A percentile compares a stretch with the other conserved stretches of the same genome.
Conservation (phyloP, 1,140 invertebrate genomes). For the Odontomachus brunneus region DNA sequence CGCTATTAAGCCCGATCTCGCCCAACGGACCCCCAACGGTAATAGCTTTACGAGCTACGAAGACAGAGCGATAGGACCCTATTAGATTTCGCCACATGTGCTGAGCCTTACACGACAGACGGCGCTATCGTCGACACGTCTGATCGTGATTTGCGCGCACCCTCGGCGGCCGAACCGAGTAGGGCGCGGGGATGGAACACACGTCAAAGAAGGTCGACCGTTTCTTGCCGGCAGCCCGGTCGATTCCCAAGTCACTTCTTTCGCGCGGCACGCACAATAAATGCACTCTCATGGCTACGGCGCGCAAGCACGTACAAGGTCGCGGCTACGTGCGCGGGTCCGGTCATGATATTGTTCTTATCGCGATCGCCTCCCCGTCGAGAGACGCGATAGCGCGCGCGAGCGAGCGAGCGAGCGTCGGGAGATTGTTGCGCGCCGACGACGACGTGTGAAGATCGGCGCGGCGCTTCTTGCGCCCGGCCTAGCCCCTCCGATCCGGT, state of each 20-base stretch:
- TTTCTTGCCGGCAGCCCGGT: too few species aligned
- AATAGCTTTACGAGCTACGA: not conserved
- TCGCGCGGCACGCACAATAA: not conserved
- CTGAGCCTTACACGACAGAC: constrained; percentile 16
- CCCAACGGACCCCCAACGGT: not conserved
- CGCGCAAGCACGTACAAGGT: constrained; percentile 35
- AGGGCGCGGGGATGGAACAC: not conserved
- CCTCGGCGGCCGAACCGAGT: not conserved
- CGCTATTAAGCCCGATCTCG: not conserved
- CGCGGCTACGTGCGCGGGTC: constrained; percentile 15
- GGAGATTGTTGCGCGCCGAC: constrained; percentile 26
- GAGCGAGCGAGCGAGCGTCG: not conserved
- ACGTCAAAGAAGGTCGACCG: not conserved
- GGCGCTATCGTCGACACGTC: constrained; percentile 28
- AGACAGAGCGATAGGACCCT: not conserved
- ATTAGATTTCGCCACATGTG: constrained; percentile 6
- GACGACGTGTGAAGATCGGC: constrained; percentile 25
- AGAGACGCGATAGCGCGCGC: constrained; percentile 34
- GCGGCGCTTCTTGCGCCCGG: constrained; percentile 10
- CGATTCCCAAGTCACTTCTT: constrained; percentile 39
- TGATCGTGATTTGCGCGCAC: not conserved
- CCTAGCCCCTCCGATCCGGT: constrained; percentile 42
- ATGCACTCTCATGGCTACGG: constrained; percentile 40
- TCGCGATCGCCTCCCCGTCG: constrained; percentile 43
- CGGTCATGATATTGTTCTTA: constrained; percentile 54